These are phyloP conservation scores for Diogma glabrata DNA, from an alignment of 2,888 invertebrate genomes.

Conservation along the genomic window DNA sequence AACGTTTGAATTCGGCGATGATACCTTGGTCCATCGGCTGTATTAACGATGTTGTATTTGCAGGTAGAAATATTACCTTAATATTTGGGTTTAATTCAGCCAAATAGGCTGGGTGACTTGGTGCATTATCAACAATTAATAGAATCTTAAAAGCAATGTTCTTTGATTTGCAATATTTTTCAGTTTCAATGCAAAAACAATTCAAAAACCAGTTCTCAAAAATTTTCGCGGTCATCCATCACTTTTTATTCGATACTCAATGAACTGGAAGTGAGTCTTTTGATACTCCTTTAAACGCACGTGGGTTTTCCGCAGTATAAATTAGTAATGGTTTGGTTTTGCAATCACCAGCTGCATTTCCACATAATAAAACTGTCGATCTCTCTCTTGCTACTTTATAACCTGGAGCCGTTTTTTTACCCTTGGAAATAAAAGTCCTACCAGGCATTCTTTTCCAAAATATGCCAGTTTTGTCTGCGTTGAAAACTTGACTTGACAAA, in stretches of 20 bases:
- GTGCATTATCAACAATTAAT: background rate
- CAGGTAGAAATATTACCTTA: constrained; percentile 1
- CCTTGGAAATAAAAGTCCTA: no score
- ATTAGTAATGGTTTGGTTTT: constrained; percentile 24
- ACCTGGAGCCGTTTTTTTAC: constrained; percentile 18
- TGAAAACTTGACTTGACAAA: constrained; percentile 14
- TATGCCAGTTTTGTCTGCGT: constrained; percentile 18
- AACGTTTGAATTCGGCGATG: constrained; percentile 8
- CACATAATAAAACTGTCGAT: constrained; percentile 24
- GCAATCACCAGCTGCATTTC: background rate
- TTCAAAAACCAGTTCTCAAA: constrained; percentile 19
- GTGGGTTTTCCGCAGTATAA: constrained; percentile 1
- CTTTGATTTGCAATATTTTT: constrained; percentile 16
- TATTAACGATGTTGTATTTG: constrained; percentile 1
- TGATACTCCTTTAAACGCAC: constrained; percentile 20
- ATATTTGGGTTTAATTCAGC: background rate
- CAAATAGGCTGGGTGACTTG: constrained; percentile 1
- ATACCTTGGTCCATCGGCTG: constrained; percentile 1
- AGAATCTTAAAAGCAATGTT: constrained; percentile 1
- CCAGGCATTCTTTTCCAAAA: no score
- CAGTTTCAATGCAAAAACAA: constrained; percentile 19
- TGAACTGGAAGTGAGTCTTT: constrained; percentile 25
- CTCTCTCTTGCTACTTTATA: constrained; percentile 23
- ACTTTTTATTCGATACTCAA: constrained; percentile 25
- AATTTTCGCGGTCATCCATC: constrained; percentile 22